Evolutionary conservation across 1,140 invertebrate species (phyloP).

Genomic region (Globodera ellingtonae): DNA sequence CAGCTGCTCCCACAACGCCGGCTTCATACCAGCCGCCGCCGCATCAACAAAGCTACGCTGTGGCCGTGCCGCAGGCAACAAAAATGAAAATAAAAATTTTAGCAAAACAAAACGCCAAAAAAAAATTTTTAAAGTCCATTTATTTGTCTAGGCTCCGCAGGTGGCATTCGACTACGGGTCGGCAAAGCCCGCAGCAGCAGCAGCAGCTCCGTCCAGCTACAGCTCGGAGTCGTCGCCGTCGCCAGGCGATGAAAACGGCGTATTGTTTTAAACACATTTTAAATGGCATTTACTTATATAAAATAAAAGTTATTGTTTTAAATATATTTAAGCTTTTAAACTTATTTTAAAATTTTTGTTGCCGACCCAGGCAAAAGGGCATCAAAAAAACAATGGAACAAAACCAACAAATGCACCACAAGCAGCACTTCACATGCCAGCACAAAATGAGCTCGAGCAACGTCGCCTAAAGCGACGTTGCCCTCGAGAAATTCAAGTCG

Average conservation of each 20-base stretch:
- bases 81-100: not conserved
- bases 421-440: not conserved
- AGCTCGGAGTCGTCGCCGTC: not conserved
- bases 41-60: not conserved
- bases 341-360: no score
- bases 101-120: not conserved
- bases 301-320: not conserved
- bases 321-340: not conserved
- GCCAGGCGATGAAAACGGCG: not conserved
- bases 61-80: not conserved
- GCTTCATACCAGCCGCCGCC: not conserved
- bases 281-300: not conserved
- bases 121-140: not conserved
- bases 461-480: conserved; percentile 7
- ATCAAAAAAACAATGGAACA: no score
- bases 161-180: not conserved
- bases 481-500: not conserved
- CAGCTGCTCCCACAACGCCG: not conserved
- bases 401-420: not conserved
- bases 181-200: not conserved
- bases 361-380: no score
- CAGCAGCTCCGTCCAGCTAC: not conserved
- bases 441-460: conserved; percentile 3
- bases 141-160: not conserved
- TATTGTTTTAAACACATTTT: not conserved